Base-by-base conservation (phyloP, 1,140 invertebrate genomes). In the Leptonema lineaticorne region DNA sequence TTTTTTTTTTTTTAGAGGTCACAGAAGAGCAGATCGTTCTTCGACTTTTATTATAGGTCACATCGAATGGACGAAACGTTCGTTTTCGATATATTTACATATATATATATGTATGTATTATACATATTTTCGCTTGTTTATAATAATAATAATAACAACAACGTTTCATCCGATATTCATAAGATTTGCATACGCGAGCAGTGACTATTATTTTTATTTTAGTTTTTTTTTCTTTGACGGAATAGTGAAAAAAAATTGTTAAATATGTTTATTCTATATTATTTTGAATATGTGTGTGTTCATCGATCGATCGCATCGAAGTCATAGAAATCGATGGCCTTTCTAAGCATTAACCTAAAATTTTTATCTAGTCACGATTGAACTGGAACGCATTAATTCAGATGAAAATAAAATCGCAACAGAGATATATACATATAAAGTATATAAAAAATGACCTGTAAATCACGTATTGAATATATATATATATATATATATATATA, bases 261-360 rank as follows among this genome's bases (percentile, higher is more conserved):
- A n/a, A n/a, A n/a, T n/a, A n/a, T n/a, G n/a, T n/a, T n/a, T n/a
- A n/a, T n/a, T n/a, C n/a, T n/a, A n/a, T n/a, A n/a, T n/a, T n/a
- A n/a, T n/a, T n/a, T n/a, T n/a, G n/a, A n/a, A n/a, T n/a, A n/a
- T n/a, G n/a, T n/a, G n/a, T n/a, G n/a, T n/a, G n/a, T n/a, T n/a
- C n/a, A n/a, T n/a, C n/a, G n/a, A n/a, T 20, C 26, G 28, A 33
- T 59, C 57, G 28, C 24, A 24, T 62, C 22, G n/a, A 6, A 24
- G 59, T 62, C 26, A 45, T 26, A 41, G 59, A 62, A 62, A 41
- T 33, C 30, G 16, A 22, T n/a, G 37, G 30, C 59, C 59, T 62
- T 62, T 62, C 59, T 62, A 62, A 27, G 59, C 59, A 62, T 62
- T 62, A 62, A 45, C 59, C 59, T 45, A n/a, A 62, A 62, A 62